phyloP scores from a whole-genome alignment of 2,113 vertebrate genomes.

The Lagopus leucura region DNA sequence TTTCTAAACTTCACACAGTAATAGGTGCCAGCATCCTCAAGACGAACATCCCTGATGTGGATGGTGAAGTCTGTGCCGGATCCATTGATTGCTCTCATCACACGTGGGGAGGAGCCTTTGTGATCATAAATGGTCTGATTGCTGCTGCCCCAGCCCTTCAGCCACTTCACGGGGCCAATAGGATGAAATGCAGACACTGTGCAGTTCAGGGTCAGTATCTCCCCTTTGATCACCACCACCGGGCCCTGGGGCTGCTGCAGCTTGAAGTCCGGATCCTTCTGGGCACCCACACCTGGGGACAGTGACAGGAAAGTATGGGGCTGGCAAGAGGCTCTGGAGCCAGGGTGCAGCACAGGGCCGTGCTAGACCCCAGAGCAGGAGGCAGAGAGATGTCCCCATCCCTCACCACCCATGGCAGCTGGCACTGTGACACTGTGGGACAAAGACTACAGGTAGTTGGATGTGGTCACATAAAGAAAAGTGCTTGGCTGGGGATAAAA shows the following conservation, averaged over 20 bases:
- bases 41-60: background rate
- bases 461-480: accelerated
- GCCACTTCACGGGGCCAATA: background rate
- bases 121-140: background rate
- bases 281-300: background rate
- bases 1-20: background rate
- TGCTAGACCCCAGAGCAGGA: accelerated
- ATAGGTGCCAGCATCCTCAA: background rate
- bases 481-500: background rate
- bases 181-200: accelerated
- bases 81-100: background rate
- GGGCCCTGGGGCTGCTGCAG: background rate
- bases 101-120: accelerated
- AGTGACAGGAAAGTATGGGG: background rate
- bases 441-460: accelerated
- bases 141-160: background rate
- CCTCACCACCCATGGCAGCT: accelerated
- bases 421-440: accelerated
- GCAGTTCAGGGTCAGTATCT: background rate
- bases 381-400: background rate
- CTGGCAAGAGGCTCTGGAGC: background rate
- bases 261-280: accelerated
- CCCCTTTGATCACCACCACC: accelerated
- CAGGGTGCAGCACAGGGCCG: accelerated
- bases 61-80: background rate